Base-by-base conservation (phyloP, 2,113 vertebrate species). In the Sander vitreus region DNA sequence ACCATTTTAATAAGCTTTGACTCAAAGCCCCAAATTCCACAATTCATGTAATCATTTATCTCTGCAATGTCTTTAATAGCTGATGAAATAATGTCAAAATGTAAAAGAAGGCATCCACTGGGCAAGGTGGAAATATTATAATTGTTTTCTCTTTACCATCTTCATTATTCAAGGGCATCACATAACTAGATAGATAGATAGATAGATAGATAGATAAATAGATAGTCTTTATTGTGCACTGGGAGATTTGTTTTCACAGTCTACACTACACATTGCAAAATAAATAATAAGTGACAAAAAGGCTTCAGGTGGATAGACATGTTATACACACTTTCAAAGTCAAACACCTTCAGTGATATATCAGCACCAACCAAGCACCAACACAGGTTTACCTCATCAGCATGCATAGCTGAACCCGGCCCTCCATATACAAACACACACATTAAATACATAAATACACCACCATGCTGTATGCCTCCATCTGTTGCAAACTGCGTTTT, bases 401-500 rank as follows among this genome's bases (percentile, higher is more conserved):
- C 13, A 36, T 75, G 57, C 14, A 12, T 25, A 80, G 54, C 25
- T 62, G 36, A 68, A 73, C 57, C 14, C 47, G 33, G 54, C 1
- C 14, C 14, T 60, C 30, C 33, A 33, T 54, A 78, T 66, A 57
- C 65, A 89, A 67, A 75, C 58, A 79, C 45, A 23, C 67, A 62
- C 72, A 63, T 50, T 78, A 76, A 59, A 81, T 62, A 43, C 43
- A 57, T 65, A 65, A 76, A 59, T 79, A 65, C 63, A 76, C 71
- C 66, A 58, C 48, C 39, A 53, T 84, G 55, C 75, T 81, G 21
- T 30, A 65, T 85, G 71, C 53, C 76, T 77, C 87, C 91, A 91
- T 87, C 90, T 90, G 88, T 36, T 81, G 33, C 71, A 60, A 82
- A 62, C 62, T 68, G 59, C 64, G 50, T 76, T 80, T 58, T 65